A percentile compares a stretch with the other conserved stretches of the same genome.
Conservation (phyloP, 2,113 vertebrate species). For the Heptranchias perlo region DNA sequence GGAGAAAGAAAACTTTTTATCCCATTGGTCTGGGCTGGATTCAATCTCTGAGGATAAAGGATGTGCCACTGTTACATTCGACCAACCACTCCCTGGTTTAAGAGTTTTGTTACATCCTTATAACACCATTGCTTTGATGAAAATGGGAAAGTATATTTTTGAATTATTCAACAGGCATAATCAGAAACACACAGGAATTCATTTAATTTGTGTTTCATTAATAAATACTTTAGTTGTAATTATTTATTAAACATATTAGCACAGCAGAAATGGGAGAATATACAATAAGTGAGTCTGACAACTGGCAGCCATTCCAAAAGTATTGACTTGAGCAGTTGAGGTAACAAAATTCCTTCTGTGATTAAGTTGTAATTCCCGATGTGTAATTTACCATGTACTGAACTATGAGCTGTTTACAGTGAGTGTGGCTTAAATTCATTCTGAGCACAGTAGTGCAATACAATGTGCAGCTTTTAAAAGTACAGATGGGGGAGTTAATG, state of each 20-base stretch:
- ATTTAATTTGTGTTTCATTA: conserved; percentile 34
- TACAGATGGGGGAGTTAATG: conserved; percentile 36
- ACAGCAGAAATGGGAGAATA: conserved; percentile 18
- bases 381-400: conserved; percentile 26
- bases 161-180: neutral
- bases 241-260: conserved; percentile 28
- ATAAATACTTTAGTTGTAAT: conserved; percentile 7
- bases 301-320: neutral
- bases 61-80: neutral
- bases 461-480: conserved; percentile 35
- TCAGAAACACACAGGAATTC: neutral
- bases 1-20: neutral
- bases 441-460: neutral
- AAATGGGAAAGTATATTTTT: neutral
- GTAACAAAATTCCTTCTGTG: conserved; percentile 20
- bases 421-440: neutral
- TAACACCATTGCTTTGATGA: neutral
- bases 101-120: neutral
- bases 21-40: neutral
- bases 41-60: neutral
- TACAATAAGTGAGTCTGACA: neutral
- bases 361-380: conserved; percentile 25
- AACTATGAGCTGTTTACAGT: neutral
- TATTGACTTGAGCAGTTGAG: neutral
- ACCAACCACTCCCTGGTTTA: neutral